Percentiles rank a stretch among this genome's conserved stretches.
These are phyloP conservation scores for Mactromeris polynyma DNA, from an alignment of 2,888 invertebrate species.

Conservation along the genomic window DNA sequence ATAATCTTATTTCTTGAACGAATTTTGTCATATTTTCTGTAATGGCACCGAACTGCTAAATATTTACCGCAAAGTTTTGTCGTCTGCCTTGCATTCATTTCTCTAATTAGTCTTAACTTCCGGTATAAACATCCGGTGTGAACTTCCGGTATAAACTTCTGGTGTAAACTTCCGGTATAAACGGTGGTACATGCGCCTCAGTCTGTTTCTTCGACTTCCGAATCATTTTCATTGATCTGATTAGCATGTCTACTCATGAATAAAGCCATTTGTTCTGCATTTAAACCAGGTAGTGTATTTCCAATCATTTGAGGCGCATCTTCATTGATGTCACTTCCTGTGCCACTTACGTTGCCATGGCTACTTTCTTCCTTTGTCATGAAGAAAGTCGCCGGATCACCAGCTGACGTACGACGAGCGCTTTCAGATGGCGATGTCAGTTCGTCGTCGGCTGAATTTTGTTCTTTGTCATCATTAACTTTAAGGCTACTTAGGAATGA, in stretches of 20 bases:
- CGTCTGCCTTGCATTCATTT: too few species aligned
- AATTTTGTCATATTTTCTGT: neutral
- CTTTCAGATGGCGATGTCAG: neutral
- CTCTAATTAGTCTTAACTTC: too few species aligned
- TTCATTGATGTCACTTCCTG: conserved; percentile 6
- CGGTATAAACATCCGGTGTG: too few species aligned
- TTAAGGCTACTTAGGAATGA: conserved; percentile 28
- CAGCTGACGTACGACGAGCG: neutral
- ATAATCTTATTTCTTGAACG: too few species aligned
- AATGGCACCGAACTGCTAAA: neutral
- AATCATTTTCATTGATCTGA: neutral
- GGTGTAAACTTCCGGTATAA: neutral
- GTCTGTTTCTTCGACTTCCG: conserved; percentile 5
- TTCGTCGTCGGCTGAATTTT: conserved; percentile 10
- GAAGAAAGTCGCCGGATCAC: neutral
- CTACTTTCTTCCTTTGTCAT: conserved; percentile 16
- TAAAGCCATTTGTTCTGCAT: conserved; percentile 35
- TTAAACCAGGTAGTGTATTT: conserved; percentile 33
- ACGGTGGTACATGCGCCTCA: neutral
- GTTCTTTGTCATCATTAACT: neutral
- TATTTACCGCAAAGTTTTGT: neutral
- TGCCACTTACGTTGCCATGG: neutral
- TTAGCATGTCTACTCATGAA: conserved; percentile 25
- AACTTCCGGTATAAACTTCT: too few species aligned
- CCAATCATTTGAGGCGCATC: neutral